phyloP scores from a whole-genome alignment of 2,797 vertebrate species.

The Calcarius lapponicus region DNA sequence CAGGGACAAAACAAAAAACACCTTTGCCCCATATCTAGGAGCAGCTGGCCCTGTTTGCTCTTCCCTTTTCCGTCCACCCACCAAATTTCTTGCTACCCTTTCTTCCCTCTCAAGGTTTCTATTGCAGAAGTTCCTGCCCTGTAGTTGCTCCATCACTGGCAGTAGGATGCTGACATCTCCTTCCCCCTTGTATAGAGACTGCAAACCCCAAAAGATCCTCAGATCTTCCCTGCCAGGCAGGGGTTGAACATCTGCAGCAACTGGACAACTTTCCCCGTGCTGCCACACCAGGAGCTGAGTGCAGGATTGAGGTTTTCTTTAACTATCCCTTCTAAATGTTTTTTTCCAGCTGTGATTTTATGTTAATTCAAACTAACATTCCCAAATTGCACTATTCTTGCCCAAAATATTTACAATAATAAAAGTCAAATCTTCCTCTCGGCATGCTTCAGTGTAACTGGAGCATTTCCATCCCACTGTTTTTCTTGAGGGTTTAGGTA shows the following conservation, averaged over 20 bases:
- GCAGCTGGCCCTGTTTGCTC: not conserved
- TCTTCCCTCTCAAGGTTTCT: not conserved
- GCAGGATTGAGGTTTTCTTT: not conserved
- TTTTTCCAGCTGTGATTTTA: not conserved
- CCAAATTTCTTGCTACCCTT: not conserved
- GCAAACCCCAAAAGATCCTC: not conserved
- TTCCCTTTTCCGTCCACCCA: not conserved
- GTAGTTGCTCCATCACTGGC: accelerated
- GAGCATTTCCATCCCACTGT: not conserved
- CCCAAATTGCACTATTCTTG: not conserved
- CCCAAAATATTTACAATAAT: not conserved
- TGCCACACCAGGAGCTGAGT: not conserved
- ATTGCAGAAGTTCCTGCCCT: accelerated
- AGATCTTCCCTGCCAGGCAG: not conserved
- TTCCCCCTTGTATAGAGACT: not conserved
- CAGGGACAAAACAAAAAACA: not conserved
- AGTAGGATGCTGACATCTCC: not conserved
- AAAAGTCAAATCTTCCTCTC: not conserved
- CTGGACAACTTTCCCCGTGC: not conserved
- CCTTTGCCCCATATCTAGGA: not conserved
- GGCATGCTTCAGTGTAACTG: not conserved
- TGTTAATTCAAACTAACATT: not conserved
- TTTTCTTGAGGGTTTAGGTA: not conserved
- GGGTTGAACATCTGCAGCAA: accelerated
- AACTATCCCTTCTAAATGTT: not conserved